Conservation (phyloP, 2,797 vertebrate species). For the Chiloscyllium punctatum region DNA sequence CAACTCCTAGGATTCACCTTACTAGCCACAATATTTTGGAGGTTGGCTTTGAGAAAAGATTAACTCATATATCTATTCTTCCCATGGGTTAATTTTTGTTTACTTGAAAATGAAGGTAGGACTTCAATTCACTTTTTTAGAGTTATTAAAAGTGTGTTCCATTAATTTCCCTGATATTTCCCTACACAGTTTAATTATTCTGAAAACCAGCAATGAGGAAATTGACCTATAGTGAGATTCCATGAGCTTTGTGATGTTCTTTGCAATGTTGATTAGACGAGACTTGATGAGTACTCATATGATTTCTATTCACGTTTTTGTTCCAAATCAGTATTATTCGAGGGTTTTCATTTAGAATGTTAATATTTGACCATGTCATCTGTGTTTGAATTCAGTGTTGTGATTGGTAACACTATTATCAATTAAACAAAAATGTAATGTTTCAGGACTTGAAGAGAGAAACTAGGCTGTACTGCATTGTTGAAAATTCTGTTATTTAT, state of each 20-base stretch:
- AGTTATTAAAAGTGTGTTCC: neutral
- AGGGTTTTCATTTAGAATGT: neutral
- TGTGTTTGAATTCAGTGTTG: neutral
- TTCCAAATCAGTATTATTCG: neutral
- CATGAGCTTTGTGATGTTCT: neutral
- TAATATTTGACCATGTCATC: neutral
- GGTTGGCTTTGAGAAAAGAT: neutral
- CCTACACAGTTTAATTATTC: neutral
- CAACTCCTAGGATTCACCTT: neutral
- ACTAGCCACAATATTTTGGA: neutral
- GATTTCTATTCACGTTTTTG: neutral
- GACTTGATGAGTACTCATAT: neutral
- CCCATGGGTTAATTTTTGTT: neutral
- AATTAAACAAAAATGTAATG: neutral
- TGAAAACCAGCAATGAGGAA: neutral
- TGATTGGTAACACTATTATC: neutral
- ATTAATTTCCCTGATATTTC: neutral
- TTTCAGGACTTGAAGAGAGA: neutral
- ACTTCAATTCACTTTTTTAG: neutral
- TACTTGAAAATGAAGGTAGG: neutral
- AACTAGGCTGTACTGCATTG: neutral
- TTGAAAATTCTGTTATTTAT: neutral
- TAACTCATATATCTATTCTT: neutral
- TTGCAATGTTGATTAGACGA: neutral
- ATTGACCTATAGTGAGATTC: neutral